Evolutionary conservation across 2,113 vertebrate species (phyloP).

Genomic region (Labrus mixtus): DNA sequence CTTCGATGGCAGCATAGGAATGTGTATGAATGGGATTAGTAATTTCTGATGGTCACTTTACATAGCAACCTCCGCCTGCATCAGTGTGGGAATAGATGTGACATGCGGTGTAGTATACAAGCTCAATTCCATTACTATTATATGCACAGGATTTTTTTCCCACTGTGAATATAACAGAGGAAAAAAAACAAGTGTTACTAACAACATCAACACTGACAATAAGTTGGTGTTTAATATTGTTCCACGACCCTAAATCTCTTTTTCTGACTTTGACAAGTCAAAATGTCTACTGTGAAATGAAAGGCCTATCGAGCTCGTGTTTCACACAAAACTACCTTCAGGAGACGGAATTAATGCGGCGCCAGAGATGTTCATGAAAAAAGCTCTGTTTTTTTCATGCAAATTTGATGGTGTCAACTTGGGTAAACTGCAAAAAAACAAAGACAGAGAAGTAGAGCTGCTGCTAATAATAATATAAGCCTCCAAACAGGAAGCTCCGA

Average conservation of each 20-base stretch:
- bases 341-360: background rate
- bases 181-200: too few species aligned
- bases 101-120: too few species aligned
- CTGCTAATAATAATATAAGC: too few species aligned
- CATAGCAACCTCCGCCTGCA: too few species aligned
- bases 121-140: too few species aligned
- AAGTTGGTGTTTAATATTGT: background rate
- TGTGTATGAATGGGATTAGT: too few species aligned
- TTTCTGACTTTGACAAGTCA: background rate
- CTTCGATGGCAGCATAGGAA: too few species aligned
- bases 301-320: background rate
- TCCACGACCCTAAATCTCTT: background rate
- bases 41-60: too few species aligned
- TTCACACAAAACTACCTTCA: background rate
- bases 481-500: constrained; percentile 1
- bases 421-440: constrained; percentile 3
- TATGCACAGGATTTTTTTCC: too few species aligned
- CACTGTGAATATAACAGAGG: background rate
- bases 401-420: background rate
- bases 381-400: constrained; percentile 1
- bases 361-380: constrained; percentile 10
- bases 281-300: background rate
- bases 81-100: too few species aligned
- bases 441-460: constrained; percentile 1
- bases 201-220: background rate